Conservation (phyloP, 2,113 vertebrate species). For the Verasper variegatus region DNA sequence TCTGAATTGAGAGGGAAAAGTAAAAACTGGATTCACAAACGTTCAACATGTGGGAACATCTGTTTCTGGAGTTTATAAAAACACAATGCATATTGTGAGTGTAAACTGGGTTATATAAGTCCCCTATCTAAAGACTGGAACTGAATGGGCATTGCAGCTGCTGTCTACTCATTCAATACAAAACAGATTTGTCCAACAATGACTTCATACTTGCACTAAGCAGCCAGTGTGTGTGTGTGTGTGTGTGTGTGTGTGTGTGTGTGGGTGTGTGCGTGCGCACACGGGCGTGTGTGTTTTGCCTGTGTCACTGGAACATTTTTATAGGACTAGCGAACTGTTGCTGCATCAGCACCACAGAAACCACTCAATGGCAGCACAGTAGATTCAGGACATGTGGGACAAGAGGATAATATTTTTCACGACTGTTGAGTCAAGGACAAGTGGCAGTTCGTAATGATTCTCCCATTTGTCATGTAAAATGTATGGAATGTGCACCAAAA, state of each 20-base stretch:
- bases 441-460: background rate
- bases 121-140: constrained; percentile 22
- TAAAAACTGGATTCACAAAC: constrained; percentile 15
- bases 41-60: constrained; percentile 28
- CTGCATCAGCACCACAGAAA: constrained; percentile 70
- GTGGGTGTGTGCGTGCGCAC: constrained; percentile 10
- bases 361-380: constrained; percentile 41
- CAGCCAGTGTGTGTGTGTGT: constrained; percentile 36
- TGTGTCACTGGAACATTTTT: constrained; percentile 59
- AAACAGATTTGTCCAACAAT: constrained; percentile 58
- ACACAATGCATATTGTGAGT: constrained; percentile 48
- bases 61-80: constrained; percentile 22
- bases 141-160: constrained; percentile 49
- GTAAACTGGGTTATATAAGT: constrained; percentile 30
- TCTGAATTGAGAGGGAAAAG: background rate
- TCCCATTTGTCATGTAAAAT: constrained; percentile 1
- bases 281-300: constrained; percentile 9
- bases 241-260: constrained; percentile 26
- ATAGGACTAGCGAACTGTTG: constrained; percentile 39
- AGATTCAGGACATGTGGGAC: constrained; percentile 38
- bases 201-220: constrained; percentile 51
- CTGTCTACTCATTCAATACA: constrained; percentile 47
- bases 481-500: constrained; percentile 1
- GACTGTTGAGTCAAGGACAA: constrained; percentile 1
- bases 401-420: constrained; percentile 9